Evolutionary conservation across 2,113 vertebrate genomes (phyloP).

Genomic region (Sakesphorus luctuosus): DNA sequence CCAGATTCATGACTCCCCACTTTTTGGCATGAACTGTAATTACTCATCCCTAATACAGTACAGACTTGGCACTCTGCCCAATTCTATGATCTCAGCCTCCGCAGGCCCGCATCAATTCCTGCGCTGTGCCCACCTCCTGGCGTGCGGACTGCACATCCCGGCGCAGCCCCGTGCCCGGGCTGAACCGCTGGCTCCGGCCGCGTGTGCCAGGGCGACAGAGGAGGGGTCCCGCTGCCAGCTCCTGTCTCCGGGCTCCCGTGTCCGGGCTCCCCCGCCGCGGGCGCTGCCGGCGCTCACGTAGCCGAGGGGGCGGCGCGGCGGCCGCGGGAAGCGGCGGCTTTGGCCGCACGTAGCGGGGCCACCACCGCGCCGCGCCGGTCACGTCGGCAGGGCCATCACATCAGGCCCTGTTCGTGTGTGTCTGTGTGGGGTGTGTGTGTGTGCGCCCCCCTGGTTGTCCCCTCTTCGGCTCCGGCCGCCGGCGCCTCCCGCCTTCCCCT

Average conservation of each 20-base stretch:
- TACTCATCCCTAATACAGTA: background rate
- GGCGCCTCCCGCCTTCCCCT: background rate
- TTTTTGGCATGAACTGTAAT: background rate
- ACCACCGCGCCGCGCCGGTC: background rate
- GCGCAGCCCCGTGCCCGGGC: rapidly evolving
- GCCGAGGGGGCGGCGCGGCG: background rate
- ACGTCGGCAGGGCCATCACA: background rate
- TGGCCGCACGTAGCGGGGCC: constrained; percentile 18
- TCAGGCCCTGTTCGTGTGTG: background rate
- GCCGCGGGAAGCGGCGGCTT: background rate
- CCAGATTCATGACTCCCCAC: rapidly evolving
- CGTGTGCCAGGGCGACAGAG: too few relatives aligned
- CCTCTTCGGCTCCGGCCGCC: background rate
- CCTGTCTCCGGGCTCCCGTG: background rate
- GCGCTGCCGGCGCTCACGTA: constrained; percentile 10
- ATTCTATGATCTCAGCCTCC: background rate
- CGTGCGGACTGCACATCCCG: rapidly evolving
- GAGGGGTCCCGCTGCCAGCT: background rate
- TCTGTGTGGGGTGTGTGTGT: background rate
- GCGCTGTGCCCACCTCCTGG: rapidly evolving
- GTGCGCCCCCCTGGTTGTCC: rapidly evolving
- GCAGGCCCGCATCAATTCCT: rapidly evolving
- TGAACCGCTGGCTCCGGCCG: rapidly evolving
- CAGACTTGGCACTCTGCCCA: background rate
- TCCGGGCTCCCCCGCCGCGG: background rate